phyloP scores from a whole-genome alignment of 2,113 vertebrate genomes.

The Crotalus tigris region DNA sequence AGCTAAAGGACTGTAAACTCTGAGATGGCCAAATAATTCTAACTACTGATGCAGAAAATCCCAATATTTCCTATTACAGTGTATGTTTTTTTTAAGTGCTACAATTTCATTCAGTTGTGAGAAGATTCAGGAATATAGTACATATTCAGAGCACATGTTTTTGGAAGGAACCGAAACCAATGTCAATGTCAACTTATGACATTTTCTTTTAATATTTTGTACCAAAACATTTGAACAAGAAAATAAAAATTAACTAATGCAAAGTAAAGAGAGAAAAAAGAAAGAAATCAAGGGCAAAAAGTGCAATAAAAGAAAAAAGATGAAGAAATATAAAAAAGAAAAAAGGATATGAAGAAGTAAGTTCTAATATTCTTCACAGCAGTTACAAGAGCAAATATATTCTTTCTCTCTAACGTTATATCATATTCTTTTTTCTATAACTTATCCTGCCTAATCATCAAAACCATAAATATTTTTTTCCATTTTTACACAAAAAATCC shows the following conservation, averaged over 20 bases:
- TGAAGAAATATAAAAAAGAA: background rate
- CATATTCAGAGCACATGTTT: background rate
- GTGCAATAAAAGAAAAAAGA: background rate
- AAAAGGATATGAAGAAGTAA: background rate
- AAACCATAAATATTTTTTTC: background rate
- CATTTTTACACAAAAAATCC: background rate
- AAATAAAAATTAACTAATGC: background rate
- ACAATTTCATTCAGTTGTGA: background rate
- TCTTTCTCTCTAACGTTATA: background rate
- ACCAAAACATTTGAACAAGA: background rate
- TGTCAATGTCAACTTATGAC: background rate
- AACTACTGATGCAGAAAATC: background rate
- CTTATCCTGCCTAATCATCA: background rate
- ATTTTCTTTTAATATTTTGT: background rate
- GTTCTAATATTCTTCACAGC: background rate
- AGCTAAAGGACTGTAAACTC: background rate
- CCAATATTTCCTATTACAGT: background rate
- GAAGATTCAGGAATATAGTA: background rate
- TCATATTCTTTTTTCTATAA: background rate
- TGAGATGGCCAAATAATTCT: background rate
- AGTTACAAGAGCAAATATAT: background rate
- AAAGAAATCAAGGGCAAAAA: background rate
- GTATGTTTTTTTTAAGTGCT: background rate
- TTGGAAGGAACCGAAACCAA: background rate
- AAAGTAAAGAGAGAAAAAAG: background rate